Conservation (phyloP, 2,888 invertebrate genomes). For the Andrena camellia region DNA sequence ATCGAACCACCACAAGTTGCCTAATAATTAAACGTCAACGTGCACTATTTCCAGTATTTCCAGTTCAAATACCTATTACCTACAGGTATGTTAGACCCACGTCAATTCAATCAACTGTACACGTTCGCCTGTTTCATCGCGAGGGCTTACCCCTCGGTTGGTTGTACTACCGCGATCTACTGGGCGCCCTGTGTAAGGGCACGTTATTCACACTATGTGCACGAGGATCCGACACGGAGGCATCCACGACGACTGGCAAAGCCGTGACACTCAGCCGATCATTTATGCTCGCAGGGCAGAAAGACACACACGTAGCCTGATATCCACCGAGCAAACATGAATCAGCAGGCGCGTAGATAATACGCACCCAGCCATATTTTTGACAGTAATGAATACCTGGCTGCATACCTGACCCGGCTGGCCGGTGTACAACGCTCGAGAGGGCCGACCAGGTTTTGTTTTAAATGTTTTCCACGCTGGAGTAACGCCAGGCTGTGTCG, state of each 20-base stretch:
- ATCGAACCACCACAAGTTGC: too few species aligned
- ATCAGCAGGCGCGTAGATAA: slow-evolving; percentile 62
- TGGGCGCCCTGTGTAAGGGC: too few species aligned
- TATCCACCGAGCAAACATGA: slow-evolving; percentile 53
- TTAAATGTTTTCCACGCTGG: slow-evolving; percentile 73
- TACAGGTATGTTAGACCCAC: too few species aligned
- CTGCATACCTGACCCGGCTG: slow-evolving; percentile 48
- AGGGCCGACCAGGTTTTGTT: slow-evolving; percentile 66
- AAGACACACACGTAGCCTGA: neutral
- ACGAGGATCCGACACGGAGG: too few species aligned
- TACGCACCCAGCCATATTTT: slow-evolving; percentile 68
- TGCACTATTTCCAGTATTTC: too few species aligned
- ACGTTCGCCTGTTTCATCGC: too few species aligned
- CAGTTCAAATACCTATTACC: too few species aligned
- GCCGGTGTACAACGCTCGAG: slow-evolving; percentile 48
- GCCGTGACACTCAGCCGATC: neutral
- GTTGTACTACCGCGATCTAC: too few species aligned
- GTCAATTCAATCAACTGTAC: too few species aligned
- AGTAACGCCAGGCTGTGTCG: slow-evolving; percentile 71
- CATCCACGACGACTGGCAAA: neutral
- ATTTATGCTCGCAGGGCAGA: neutral
- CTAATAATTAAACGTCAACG: too few species aligned
- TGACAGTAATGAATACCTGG: slow-evolving; percentile 71
- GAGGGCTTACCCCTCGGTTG: too few species aligned
- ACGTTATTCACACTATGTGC: too few species aligned